Evolutionary conservation across 2,888 invertebrate genomes (phyloP).

Genomic region (Phrixothrix hirtus): DNA sequence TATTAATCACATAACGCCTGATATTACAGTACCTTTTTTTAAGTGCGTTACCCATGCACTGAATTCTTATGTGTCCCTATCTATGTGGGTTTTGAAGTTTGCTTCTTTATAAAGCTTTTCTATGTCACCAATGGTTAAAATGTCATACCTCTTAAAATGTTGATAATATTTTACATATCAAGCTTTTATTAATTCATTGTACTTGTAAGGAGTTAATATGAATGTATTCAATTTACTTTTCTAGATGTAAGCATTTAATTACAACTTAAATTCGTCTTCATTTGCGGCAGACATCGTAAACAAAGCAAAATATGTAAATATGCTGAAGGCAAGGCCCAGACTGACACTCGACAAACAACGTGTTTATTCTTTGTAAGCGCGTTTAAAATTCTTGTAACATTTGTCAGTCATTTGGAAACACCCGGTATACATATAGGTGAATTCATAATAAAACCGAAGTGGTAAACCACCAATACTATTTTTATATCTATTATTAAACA

Average conservation of each 20-base stretch:
- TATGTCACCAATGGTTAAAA: slow-evolving; percentile 1
- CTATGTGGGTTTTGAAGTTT: too few relatives aligned
- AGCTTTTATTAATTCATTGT: slow-evolving; percentile 2
- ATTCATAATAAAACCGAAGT: too few relatives aligned
- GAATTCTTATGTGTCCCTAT: slow-evolving; percentile 2
- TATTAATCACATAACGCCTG: too few relatives aligned
- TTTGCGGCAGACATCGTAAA: slow-evolving; percentile 1
- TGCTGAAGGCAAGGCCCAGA: too few relatives aligned
- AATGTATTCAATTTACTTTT: slow-evolving; percentile 1
- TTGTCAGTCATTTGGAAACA: too few relatives aligned
- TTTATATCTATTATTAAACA: too few relatives aligned
- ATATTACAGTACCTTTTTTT: not conserved
- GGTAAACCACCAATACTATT: too few relatives aligned
- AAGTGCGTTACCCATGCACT: not conserved
- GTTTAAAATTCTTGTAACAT: too few relatives aligned
- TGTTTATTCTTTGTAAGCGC: too few relatives aligned
- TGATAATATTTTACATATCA: slow-evolving; percentile 1
- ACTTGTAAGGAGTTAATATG: not conserved
- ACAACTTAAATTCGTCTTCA: not conserved
- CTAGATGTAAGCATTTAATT: slow-evolving; percentile 1
- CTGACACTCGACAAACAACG: too few relatives aligned
- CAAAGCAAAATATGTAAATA: too few relatives aligned
- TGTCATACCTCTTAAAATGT: not conserved
- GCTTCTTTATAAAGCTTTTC: slow-evolving; percentile 4
- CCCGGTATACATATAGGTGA: too few relatives aligned